These are phyloP conservation scores for Passerculus sandwichensis DNA, from an alignment of 2,797 vertebrate species.

Conservation along the genomic window DNA sequence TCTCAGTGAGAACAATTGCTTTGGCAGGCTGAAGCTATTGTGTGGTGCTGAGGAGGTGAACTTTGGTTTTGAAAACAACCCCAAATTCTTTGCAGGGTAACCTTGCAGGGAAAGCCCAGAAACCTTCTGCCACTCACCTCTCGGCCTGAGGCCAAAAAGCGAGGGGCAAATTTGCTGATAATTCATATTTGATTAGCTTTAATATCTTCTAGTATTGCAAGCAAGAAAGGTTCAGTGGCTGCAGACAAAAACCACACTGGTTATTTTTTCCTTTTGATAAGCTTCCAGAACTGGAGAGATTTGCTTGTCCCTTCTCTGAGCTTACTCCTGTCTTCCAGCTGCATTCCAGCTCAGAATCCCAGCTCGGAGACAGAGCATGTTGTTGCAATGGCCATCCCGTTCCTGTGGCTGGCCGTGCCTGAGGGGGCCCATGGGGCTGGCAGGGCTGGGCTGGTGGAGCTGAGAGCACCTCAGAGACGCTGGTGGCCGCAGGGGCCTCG, in stretches of 20 bases:
- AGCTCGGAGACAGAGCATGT: rapidly evolving
- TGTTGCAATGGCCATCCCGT: rapidly evolving
- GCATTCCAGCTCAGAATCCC: background rate
- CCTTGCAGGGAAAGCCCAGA: background rate
- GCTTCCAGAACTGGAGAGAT: background rate
- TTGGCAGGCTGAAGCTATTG: background rate
- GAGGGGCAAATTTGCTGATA: background rate
- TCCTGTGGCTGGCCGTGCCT: background rate
- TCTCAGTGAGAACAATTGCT: slow-evolving; percentile 24
- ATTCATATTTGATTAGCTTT: slow-evolving; percentile 18
- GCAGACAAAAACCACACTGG: background rate
- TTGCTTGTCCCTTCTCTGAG: background rate
- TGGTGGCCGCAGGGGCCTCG: background rate
- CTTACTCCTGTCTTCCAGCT: background rate
- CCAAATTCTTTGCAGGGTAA: background rate
- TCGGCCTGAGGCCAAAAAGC: background rate
- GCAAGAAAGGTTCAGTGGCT: background rate
- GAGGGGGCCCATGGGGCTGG: background rate
- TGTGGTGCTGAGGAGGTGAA: background rate
- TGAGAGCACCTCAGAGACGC: rapidly evolving
- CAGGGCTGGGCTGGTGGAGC: background rate
- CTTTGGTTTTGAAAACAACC: background rate
- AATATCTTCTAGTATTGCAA: background rate
- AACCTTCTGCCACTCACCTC: background rate
- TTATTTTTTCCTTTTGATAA: slow-evolving; percentile 40